Percentiles rank a stretch among this genome's conserved stretches.
Evolutionary conservation across 2,797 vertebrate genomes (phyloP).

Genomic region (Taeniopygia guttata): DNA sequence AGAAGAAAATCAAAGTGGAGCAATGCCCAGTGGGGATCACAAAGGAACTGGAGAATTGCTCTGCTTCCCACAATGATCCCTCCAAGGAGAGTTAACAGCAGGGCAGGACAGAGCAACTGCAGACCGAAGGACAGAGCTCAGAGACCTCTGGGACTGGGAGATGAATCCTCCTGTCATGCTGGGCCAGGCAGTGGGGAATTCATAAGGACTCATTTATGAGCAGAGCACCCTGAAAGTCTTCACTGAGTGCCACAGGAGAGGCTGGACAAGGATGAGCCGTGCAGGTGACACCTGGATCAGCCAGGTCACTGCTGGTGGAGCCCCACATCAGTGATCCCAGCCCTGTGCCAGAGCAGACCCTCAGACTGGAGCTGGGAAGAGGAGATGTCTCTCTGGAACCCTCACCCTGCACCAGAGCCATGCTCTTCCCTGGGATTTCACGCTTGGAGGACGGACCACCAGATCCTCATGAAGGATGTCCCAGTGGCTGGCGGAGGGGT

Average conservation of each 20-base stretch:
- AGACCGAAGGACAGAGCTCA: not conserved
- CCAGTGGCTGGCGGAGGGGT: not conserved
- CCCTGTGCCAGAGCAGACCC: not conserved
- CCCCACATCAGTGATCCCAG: not conserved
- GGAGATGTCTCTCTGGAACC: not conserved
- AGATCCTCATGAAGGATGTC: not conserved
- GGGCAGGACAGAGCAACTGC: not conserved
- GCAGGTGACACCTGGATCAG: not conserved
- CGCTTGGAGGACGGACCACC: rapidly evolving
- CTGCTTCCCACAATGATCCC: not conserved
- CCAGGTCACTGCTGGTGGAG: not conserved
- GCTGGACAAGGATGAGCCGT: not conserved
- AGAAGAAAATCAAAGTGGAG: slow-evolving; percentile 40
- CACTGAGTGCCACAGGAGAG: not conserved
- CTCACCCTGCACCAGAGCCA: not conserved
- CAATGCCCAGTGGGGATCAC: not conserved
- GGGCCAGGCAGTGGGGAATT: not conserved
- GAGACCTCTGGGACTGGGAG: too few species aligned
- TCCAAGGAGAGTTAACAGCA: slow-evolving; percentile 35
- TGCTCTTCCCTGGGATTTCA: not conserved
- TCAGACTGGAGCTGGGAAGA: not conserved
- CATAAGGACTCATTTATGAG: not conserved
- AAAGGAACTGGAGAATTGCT: not conserved
- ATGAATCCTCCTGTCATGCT: not conserved
- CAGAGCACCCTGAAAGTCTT: not conserved